These are phyloP conservation scores for Orthonevra nobilis DNA, from an alignment of 2,888 invertebrate species.

Conservation along the genomic window DNA sequence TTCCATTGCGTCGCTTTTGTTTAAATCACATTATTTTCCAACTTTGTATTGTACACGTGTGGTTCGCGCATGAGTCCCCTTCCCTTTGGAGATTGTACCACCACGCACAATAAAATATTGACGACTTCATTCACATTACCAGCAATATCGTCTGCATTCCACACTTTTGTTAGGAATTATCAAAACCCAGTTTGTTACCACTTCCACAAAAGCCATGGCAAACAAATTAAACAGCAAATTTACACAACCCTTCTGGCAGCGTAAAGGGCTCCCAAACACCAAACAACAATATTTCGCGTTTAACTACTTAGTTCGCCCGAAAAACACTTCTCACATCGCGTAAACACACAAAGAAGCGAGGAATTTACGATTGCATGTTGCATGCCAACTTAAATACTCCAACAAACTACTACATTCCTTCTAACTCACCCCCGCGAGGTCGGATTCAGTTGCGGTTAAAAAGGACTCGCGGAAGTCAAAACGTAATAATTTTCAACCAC, in stretches of 20 bases:
- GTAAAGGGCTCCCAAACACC: not conserved
- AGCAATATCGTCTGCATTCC: not conserved
- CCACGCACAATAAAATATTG: not conserved
- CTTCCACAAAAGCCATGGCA: not conserved
- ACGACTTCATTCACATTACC: not conserved
- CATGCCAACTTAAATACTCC: slow-evolving; percentile 26
- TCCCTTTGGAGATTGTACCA: no score
- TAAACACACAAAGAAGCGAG: slow-evolving; percentile 10
- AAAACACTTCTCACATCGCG: slow-evolving; percentile 15
- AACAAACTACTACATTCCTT: not conserved
- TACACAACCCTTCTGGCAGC: not conserved
- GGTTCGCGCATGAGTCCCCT: no score
- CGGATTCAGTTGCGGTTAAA: no score
- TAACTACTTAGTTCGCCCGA: slow-evolving; percentile 3
- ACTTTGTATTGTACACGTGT: no score
- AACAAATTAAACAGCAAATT: slow-evolving; percentile 11
- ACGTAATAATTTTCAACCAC: not conserved
- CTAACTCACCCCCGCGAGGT: not conserved
- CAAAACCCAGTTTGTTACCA: not conserved
- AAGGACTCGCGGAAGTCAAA: no score
- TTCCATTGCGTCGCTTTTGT: no score
- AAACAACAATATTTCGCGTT: slow-evolving; percentile 2
- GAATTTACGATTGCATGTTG: slow-evolving; percentile 43
- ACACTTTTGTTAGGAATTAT: not conserved
- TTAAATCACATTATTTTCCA: no score